phyloP scores from a whole-genome alignment of 2,113 vertebrate genomes.

The Leptocoma aspasia region DNA sequence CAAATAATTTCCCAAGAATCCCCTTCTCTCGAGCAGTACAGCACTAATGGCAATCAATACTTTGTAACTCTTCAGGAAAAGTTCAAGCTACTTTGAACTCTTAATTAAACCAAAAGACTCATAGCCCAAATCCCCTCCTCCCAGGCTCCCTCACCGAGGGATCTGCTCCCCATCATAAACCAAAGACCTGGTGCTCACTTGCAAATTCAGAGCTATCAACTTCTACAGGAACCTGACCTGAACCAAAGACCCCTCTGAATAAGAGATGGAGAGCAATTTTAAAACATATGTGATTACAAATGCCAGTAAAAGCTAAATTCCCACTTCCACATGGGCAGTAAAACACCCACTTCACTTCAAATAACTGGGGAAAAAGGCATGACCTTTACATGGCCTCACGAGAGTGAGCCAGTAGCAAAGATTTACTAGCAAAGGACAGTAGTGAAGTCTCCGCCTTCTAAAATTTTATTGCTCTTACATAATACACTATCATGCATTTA shows the following conservation, averaged over 20 bases:
- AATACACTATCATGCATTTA: not conserved
- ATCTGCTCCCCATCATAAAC: not conserved
- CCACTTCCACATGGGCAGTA: not conserved
- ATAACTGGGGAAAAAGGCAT: not conserved
- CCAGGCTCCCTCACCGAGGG: not conserved
- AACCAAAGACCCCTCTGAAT: not conserved
- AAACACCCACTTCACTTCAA: not conserved
- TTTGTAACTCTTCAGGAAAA: not conserved
- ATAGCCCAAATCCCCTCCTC: not conserved
- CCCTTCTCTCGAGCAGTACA: not conserved
- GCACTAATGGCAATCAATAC: not conserved
- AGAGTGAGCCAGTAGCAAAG: not conserved
- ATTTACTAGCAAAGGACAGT: not conserved
- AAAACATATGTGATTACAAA: not conserved
- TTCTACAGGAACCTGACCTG: not conserved
- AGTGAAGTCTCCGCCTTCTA: not conserved
- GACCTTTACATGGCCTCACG: not conserved
- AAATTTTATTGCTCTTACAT: constrained; percentile 2
- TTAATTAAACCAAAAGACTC: not conserved
- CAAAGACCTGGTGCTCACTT: not conserved
- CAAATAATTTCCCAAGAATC: not conserved
- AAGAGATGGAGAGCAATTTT: not conserved
- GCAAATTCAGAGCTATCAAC: not conserved
- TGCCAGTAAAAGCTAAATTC: not conserved
- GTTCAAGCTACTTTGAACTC: not conserved